Evolutionary conservation across 2,888 invertebrate genomes (phyloP).

Genomic region (Steinernema carpocapsae): DNA sequence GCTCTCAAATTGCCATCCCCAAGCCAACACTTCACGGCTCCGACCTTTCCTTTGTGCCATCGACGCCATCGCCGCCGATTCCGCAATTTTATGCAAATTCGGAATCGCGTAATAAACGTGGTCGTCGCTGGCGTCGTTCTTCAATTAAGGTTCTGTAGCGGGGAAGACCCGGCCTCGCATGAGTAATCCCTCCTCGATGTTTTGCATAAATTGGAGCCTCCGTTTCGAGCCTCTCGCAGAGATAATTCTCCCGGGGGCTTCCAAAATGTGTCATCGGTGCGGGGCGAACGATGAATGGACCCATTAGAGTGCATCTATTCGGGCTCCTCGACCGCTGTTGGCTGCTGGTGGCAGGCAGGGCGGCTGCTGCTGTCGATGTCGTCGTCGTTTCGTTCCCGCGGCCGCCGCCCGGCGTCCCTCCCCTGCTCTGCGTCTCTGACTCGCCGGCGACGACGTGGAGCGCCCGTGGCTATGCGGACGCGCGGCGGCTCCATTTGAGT

Average conservation of each 20-base stretch:
- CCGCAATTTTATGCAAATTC: no score
- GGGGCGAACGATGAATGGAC: conserved; percentile 35
- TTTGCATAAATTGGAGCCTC: conserved; percentile 29
- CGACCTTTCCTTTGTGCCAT: no score
- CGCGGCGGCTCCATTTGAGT: background rate
- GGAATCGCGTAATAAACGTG: no score
- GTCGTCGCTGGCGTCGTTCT: background rate
- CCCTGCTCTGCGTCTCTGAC: conserved; percentile 1
- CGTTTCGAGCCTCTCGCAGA: conserved; percentile 13
- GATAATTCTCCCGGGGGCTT: conserved; percentile 34
- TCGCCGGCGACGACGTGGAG: conserved; percentile 8
- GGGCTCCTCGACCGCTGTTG: conserved; percentile 34
- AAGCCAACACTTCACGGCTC: no score
- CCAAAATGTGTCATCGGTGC: conserved; percentile 35
- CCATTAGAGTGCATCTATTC: conserved; percentile 27
- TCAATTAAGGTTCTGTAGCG: conserved; percentile 30
- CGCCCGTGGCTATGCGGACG: background rate
- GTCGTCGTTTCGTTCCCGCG: background rate
- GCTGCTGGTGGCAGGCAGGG: conserved; percentile 24
- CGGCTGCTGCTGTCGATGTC: conserved; percentile 22
- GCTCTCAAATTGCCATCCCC: no score
- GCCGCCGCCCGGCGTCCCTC: conserved; percentile 1
- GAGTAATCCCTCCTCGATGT: conserved; percentile 29
- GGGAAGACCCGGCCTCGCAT: background rate
- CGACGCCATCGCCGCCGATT: no score